Base-by-base conservation (phyloP, 2,888 invertebrate genomes). In the Sesia bembeciformis region DNA sequence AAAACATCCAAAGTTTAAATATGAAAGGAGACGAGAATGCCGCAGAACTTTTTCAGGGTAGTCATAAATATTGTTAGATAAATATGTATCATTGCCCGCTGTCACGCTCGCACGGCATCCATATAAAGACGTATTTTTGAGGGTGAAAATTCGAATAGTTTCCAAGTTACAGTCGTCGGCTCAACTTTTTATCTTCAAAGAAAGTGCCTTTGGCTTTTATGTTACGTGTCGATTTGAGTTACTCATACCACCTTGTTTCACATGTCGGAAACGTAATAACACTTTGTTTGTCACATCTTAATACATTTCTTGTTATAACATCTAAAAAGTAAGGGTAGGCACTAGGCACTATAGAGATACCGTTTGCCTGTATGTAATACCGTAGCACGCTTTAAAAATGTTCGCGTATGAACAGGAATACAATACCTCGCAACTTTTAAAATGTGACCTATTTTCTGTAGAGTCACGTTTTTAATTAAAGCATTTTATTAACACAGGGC, bases 51-150 rank as follows among this genome's bases (percentile, higher is more conserved):
- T 86, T 78, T 79, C 74, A 71, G 70, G 66, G 63, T 63, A 61
- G 66, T 74, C 71, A 84, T 88, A 88, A 88, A 88, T 88, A 86
- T 79, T 78, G 77, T 81, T 76, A 83, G 81, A 87, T 86, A 84
- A 87, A 88, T 86, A 85, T 86, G 82, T 86, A 86, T 84, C 81
- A 80, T 81, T 82, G 84, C 73, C 76, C 80, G 73, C 68, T 81
- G 84, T 79, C 83, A 77, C 68, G 72, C 65, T 62, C 63, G 66
- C 61, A 63, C 54, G 66, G 66, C 68, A 68, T 72, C 69, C 73
- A 72, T 75, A 72, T 72, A 72, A 71, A 71, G 57, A 57, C 61
- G 68, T 63, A 66, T 71, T 59, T 62, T 59, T 57, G 56, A 58
- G 66, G 75, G 76, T 64, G 71, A 61, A 68, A 72, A 78, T 80